These are phyloP conservation scores for Drosophila pallidifrons DNA, from an alignment of 1,140 invertebrate genomes.

Conservation along the genomic window DNA sequence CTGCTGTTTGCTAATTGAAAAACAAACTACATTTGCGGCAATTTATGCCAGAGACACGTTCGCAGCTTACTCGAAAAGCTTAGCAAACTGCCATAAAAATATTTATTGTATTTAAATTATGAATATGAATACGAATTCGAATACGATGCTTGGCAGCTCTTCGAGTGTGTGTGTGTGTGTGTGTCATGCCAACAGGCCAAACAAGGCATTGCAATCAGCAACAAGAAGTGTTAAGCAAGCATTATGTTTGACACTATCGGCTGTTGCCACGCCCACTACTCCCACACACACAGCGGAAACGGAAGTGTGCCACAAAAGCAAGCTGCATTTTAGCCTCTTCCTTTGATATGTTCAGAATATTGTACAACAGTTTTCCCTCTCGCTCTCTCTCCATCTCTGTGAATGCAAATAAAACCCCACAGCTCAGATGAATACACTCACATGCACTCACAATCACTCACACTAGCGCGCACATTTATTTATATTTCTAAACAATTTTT, in stretches of 20 bases:
- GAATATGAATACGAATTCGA: constrained; percentile 57
- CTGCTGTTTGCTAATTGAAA: constrained; percentile 73
- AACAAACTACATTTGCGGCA: constrained; percentile 73
- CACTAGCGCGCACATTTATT: constrained; percentile 7
- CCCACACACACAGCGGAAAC: constrained; percentile 55
- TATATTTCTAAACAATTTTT: constrained; percentile 64
- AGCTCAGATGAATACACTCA: constrained; percentile 12
- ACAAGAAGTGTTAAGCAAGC: constrained; percentile 77
- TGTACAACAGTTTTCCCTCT: too few relatives aligned
- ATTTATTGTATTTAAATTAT: constrained; percentile 59
- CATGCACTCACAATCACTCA: not conserved
- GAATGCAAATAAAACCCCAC: constrained; percentile 31
- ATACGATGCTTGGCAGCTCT: constrained; percentile 1
- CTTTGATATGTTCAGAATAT: constrained; percentile 59
- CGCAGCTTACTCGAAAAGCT: constrained; percentile 43
- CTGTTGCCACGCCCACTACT: not conserved
- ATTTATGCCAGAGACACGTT: constrained; percentile 75
- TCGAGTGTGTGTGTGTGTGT: constrained; percentile 14
- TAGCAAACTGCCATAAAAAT: constrained; percentile 19
- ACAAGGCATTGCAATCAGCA: constrained; percentile 76
- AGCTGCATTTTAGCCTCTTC: constrained; percentile 65
- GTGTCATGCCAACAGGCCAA: constrained; percentile 59
- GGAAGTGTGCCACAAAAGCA: constrained; percentile 63
- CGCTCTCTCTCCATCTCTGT: not conserved
- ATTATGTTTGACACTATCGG: constrained; percentile 75